Evolutionary conservation across 2,797 vertebrate species (phyloP), one percentile per base, ranked within the genome.

Genomic region (Rhincodon typus): DNA sequence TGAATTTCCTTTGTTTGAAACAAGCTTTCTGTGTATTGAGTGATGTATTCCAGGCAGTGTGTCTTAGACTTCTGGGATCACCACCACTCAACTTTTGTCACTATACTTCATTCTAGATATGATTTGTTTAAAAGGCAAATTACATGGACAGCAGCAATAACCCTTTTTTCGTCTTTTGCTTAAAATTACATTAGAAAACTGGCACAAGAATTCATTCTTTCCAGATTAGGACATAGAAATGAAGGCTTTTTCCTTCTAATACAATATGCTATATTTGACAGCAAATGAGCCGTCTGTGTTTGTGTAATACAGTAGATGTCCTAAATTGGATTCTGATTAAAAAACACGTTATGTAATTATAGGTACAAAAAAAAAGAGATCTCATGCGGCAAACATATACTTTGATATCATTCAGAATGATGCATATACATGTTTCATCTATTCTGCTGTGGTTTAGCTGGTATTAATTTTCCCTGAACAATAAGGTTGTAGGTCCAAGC

Each of bases 151-250:
- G 96, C 50, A 95, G 87, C 46, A 17, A 96, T 2, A 94, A 94
- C 15, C n/a, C 96, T 42, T 79, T 21, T 50, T 74, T 17, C 38
- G 7, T 96, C 62, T 95, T 96, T 96, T 90, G 95, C 82, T 67
- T 96, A 57, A 96, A 96, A 38, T 50, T 79, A 72, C 93, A 12
- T 96, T 96, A 96, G n/a, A 46, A 96, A 96, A 74, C 42, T 82
- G 46, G 96, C 96, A 25, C 53, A 95, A 82, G 50, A 95, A 95
- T 67, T 82, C 69, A 96, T 97, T 96, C 96, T 95, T 97, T 97
- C 96, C 96, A 96, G 94, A 96, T 96, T 94, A 96, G 96, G 96
- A 50, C 95, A 95, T 82, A 96, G 62, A 95, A 96, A 82, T 95
- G 96, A 91, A 96, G 77, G 72, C 96, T 96, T 96, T 74, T 42